A percentile compares a stretch with the other conserved stretches of the same genome.
Evolutionary conservation across 2,888 invertebrate species (phyloP).

Genomic region (Panzeria rudis): DNA sequence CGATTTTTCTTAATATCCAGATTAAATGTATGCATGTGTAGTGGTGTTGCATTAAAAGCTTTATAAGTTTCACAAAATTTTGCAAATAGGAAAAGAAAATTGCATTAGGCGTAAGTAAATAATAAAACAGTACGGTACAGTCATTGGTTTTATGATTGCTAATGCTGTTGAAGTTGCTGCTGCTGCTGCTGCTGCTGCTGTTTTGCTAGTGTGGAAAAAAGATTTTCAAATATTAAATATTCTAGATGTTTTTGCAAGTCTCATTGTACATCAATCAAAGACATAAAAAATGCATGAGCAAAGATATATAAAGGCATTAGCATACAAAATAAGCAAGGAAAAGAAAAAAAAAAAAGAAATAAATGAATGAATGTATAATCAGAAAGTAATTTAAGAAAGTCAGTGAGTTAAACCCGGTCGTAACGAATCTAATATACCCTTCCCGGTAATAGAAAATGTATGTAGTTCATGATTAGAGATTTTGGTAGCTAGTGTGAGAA

Average conservation of each 20-base stretch:
- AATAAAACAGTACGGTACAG: conserved; percentile 30
- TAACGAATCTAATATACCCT: not conserved
- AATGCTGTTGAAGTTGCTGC: not conserved
- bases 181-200: not conserved
- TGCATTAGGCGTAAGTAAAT: conserved; percentile 58
- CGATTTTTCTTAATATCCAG: not conserved
- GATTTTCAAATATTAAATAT: conserved; percentile 34
- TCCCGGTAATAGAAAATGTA: no score
- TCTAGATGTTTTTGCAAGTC: not conserved
- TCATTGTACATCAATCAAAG: conserved; percentile 3
- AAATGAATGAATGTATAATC: not conserved
- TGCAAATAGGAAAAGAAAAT: conserved; percentile 56
- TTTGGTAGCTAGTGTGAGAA: no score
- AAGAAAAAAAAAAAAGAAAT: not conserved
- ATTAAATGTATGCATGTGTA: not conserved
- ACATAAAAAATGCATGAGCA: not conserved
- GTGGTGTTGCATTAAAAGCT: conserved; percentile 36
- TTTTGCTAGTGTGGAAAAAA: not conserved
- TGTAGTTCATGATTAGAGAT: no score
- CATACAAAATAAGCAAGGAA: not conserved
- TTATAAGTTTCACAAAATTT: conserved; percentile 47
- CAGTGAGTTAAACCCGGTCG: no score
- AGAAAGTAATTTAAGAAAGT: not conserved
- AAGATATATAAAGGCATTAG: conserved; percentile 1
- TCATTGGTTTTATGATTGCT: conserved; percentile 18